phyloP scores from a whole-genome alignment of 64 coral and sea anemone genomes.

The Cladopsammia gracilis region DNA sequence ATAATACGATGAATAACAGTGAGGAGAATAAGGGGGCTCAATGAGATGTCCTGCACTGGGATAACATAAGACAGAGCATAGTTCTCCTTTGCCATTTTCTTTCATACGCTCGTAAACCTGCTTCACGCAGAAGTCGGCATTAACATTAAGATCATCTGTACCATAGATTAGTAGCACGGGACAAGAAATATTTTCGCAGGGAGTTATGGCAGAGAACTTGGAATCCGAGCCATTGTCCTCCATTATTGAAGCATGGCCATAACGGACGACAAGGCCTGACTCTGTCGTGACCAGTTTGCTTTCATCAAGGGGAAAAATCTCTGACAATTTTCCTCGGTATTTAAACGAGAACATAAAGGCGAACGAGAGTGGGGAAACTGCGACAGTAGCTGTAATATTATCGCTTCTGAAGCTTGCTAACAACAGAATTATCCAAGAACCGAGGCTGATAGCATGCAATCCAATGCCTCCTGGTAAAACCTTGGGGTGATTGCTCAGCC shows the following conservation, averaged over 20 bases:
- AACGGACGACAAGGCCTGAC: background rate
- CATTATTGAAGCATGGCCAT: background rate
- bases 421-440: slow-evolving; percentile 2
- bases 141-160: slow-evolving; percentile 28
- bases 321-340: slow-evolving; percentile 5
- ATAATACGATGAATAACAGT: slow-evolving; percentile 13
- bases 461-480: slow-evolving; percentile 34
- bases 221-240: background rate
- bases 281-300: background rate
- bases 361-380: background rate
- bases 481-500: slow-evolving; percentile 22
- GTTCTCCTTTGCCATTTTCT: slow-evolving; percentile 23
- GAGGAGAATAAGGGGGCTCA: slow-evolving; percentile 59
- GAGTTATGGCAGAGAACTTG: background rate
- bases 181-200: slow-evolving; percentile 59
- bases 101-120: slow-evolving; percentile 47
- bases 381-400: slow-evolving; percentile 3
- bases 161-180: slow-evolving; percentile 64
- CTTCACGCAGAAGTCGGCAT: slow-evolving; percentile 33
- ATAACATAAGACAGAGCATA: slow-evolving; percentile 48
- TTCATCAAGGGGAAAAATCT: background rate
- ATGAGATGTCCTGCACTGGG: slow-evolving; percentile 71
- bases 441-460: slow-evolving; percentile 2
- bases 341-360: background rate
- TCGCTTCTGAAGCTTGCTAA: slow-evolving; percentile 30